These are phyloP conservation scores for Saccostrea echinata DNA, from an alignment of 1,140 invertebrate genomes.

Conservation along the genomic window DNA sequence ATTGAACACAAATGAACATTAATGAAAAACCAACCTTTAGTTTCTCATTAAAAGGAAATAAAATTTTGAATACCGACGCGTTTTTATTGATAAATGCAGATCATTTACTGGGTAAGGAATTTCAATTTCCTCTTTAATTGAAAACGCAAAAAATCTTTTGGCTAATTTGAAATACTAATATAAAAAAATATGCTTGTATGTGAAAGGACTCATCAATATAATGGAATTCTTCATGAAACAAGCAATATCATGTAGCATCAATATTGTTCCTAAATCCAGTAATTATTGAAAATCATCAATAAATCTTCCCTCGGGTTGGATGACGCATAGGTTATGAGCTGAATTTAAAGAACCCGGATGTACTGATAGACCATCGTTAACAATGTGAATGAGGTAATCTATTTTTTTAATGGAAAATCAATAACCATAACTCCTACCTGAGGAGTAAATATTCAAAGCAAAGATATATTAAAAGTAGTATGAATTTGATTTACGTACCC, in stretches of 20 bases:
- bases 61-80: too few relatives aligned
- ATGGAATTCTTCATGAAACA: background rate
- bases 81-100: too few relatives aligned
- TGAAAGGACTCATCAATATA: background rate
- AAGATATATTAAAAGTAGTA: background rate
- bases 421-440: background rate
- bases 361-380: background rate
- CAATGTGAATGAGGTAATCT: background rate
- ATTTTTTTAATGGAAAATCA: background rate
- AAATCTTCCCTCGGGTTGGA: background rate
- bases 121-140: too few relatives aligned
- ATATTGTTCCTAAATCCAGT: background rate
- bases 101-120: too few relatives aligned
- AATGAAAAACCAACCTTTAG: too few relatives aligned
- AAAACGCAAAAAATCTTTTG: too few relatives aligned
- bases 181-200: background rate
- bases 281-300: conserved; percentile 6
- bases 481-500: background rate
- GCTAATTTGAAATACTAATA: background rate
- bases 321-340: background rate
- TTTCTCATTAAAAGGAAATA: too few relatives aligned
- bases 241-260: background rate
- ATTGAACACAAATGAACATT: too few relatives aligned
- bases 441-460: background rate
- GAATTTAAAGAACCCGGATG: background rate